phyloP scores from a whole-genome alignment of 1,140 invertebrate species.

The Ephestia elutella region DNA sequence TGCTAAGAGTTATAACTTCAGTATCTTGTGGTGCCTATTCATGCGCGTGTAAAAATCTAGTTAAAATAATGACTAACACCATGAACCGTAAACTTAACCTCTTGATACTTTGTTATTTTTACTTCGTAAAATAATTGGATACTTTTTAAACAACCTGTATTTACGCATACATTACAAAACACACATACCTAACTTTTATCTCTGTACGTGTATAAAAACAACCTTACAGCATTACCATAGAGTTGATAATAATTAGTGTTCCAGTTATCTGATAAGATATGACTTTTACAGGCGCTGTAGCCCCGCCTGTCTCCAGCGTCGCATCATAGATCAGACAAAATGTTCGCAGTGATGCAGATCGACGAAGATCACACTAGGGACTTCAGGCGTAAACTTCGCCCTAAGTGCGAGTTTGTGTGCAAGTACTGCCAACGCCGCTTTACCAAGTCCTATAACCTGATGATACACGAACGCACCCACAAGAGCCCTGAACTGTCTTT shows the following conservation, averaged over 20 bases:
- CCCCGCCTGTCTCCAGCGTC: constrained; percentile 66
- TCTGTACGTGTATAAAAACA: neutral
- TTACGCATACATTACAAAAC: constrained; percentile 8
- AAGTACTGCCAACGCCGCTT: constrained; percentile 98
- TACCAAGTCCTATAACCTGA: constrained; percentile 99
- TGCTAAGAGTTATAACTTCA: neutral
- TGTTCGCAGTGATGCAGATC: constrained; percentile 91
- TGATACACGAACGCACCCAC: constrained; percentile 99
- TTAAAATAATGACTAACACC: neutral
- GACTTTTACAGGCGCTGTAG: constrained; percentile 62
- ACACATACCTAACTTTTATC: constrained; percentile 5
- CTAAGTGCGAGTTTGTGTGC: constrained; percentile 98
- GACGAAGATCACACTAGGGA: constrained; percentile 92
- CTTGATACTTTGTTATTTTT: neutral
- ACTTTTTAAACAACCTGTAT: constrained; percentile 1
- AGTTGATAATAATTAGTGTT: constrained; percentile 22
- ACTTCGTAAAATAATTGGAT: neutral
- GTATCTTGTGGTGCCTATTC: neutral
- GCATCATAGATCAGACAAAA: constrained; percentile 76
- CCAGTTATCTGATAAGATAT: constrained; percentile 52
- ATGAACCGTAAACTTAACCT: neutral
- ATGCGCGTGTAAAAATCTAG: neutral
- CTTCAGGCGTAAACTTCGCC: constrained; percentile 93
- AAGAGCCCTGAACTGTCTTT: constrained; percentile 97
- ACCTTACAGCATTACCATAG: constrained; percentile 14